Conservation (phyloP, 1,140 invertebrate species). For the Drosophila pseudoananassae region DNA sequence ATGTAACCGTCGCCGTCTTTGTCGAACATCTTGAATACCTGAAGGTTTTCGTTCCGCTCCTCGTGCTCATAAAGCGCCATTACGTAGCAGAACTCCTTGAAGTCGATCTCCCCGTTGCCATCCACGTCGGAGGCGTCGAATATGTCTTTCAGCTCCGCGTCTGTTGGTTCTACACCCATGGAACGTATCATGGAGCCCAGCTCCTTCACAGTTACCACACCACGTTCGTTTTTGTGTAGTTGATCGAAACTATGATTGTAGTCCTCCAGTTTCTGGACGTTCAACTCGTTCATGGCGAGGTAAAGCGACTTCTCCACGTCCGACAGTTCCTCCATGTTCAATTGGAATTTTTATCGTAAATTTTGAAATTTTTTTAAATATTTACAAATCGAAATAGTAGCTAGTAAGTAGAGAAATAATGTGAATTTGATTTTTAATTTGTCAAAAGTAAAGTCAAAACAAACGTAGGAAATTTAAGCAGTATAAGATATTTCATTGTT, state of each 20-base stretch:
- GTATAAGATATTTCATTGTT: too few species aligned
- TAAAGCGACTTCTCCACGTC: background rate
- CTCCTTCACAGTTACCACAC: slow-evolving; percentile 45
- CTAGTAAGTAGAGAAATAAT: background rate
- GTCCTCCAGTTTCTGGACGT: slow-evolving; percentile 1
- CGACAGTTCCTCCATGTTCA: slow-evolving; percentile 1
- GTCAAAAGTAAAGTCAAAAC: background rate
- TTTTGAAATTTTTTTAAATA: background rate
- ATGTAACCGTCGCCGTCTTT: slow-evolving; percentile 97
- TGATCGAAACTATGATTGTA: slow-evolving; percentile 17
- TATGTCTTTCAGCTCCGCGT: slow-evolving; percentile 81
- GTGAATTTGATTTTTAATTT: background rate
- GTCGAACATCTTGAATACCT: slow-evolving; percentile 91
- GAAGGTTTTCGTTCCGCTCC: slow-evolving; percentile 39
- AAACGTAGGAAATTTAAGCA: too few species aligned
- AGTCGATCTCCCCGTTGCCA: slow-evolving; percentile 82
- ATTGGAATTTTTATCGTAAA: background rate
- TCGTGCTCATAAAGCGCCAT: slow-evolving; percentile 56
- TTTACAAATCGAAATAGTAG: background rate
- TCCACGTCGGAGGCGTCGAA: slow-evolving; percentile 82
- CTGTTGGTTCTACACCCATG: slow-evolving; percentile 71
- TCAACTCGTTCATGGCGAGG: slow-evolving; percentile 13
- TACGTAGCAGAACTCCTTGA: slow-evolving; percentile 59
- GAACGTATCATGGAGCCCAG: slow-evolving; percentile 68
- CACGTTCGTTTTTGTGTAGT: slow-evolving; percentile 9